Conservation (phyloP, 2,797 vertebrate species). For the Otolemur crassicaudatus region DNA sequence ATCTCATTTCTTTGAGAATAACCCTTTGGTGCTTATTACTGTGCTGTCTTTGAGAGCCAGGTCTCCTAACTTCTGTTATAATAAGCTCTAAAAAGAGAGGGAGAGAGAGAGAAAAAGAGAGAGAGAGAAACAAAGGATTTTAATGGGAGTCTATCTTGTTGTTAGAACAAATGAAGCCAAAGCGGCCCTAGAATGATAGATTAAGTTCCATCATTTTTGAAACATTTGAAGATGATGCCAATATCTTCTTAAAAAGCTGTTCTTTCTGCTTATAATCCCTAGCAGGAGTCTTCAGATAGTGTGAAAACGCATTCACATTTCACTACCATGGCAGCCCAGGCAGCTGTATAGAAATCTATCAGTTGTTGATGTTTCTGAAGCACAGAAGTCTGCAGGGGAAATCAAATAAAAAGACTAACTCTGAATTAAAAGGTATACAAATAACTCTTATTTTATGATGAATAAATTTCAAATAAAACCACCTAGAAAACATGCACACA, state of each 20-base stretch:
- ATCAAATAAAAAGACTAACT: slow-evolving; percentile 76
- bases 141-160: slow-evolving; percentile 66
- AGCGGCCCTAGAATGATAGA: slow-evolving; percentile 66
- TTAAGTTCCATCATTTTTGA: slow-evolving; percentile 68
- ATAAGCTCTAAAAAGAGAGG: slow-evolving; percentile 59
- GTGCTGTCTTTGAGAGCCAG: slow-evolving; percentile 61
- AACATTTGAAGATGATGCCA: slow-evolving; percentile 74
- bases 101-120: not conserved
- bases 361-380: slow-evolving; percentile 69
- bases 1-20: slow-evolving; percentile 72
- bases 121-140: slow-evolving; percentile 39
- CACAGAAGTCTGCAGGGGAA: slow-evolving; percentile 79
- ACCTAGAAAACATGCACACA: slow-evolving; percentile 11
- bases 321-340: slow-evolving; percentile 70
- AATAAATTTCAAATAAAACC: slow-evolving; percentile 68
- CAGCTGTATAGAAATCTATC: slow-evolving; percentile 78
- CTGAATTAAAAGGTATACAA: slow-evolving; percentile 74
- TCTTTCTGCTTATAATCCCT: slow-evolving; percentile 27
- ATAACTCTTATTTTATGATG: slow-evolving; percentile 71
- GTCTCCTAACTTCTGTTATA: slow-evolving; percentile 69
- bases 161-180: slow-evolving; percentile 55
- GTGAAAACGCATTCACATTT: slow-evolving; percentile 59
- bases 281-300: slow-evolving; percentile 69
- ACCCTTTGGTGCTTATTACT: slow-evolving; percentile 70
- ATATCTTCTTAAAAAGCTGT: slow-evolving; percentile 66